A percentile compares a stretch with the other conserved stretches of the same genome.
These are phyloP conservation scores for Eupleurogrammus muticus DNA, from an alignment of 2,797 vertebrate species.

Conservation along the genomic window DNA sequence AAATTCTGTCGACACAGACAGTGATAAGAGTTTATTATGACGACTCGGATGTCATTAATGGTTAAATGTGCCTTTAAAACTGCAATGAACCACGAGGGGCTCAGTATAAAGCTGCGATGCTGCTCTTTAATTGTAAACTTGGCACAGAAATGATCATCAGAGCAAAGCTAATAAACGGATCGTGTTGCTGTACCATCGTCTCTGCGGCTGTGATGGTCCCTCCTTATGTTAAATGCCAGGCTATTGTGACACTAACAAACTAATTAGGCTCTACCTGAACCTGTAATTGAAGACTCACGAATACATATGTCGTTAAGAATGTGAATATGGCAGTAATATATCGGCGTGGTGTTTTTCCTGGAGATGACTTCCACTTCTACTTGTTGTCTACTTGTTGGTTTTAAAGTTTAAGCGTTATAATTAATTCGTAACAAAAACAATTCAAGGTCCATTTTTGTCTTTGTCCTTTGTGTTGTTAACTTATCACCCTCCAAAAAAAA, in stretches of 20 bases:
- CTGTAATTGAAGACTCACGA: not conserved
- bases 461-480: no score
- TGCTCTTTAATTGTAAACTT: slow-evolving; percentile 63
- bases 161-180: slow-evolving; percentile 54
- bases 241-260: slow-evolving; percentile 29
- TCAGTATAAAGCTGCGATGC: slow-evolving; percentile 41
- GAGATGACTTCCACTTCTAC: no score
- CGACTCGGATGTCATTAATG: not conserved
- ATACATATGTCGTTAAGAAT: not conserved
- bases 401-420: not conserved
- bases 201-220: slow-evolving; percentile 41
- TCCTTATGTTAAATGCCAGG: slow-evolving; percentile 17
- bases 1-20: not conserved
- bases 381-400: not conserved
- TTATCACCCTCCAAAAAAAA: no score
- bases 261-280: slow-evolving; percentile 5
- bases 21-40: slow-evolving; percentile 19
- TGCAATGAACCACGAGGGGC: no score
- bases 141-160: slow-evolving; percentile 64
- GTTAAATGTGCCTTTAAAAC: no score
- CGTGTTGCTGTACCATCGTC: slow-evolving; percentile 38
- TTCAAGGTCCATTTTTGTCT: not conserved
- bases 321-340: not conserved
- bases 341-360: no score
- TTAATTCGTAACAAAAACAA: not conserved